A percentile compares a stretch with the other conserved stretches of the same genome.
phyloP scores from a whole-genome alignment of 1,140 invertebrate genomes.

The Cyclargus thomasi region DNA sequence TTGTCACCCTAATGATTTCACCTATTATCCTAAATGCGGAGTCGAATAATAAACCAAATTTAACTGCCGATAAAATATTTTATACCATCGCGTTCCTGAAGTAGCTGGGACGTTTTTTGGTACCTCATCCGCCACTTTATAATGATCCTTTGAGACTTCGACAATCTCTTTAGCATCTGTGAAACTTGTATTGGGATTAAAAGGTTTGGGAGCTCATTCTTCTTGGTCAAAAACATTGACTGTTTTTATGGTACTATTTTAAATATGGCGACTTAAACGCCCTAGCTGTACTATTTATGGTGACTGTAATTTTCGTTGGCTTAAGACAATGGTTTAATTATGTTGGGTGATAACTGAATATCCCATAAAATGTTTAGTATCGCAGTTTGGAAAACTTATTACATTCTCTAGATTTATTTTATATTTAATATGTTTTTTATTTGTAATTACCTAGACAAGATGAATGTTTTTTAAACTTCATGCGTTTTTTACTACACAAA shows the following conservation, averaged over 20 bases:
- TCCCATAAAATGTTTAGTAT: constrained; percentile 46
- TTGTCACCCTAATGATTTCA: constrained; percentile 56
- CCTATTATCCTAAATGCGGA: constrained; percentile 64
- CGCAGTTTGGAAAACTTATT: constrained; percentile 16
- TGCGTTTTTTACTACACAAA: not conserved
- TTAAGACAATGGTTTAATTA: constrained; percentile 70
- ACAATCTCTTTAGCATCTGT: constrained; percentile 9
- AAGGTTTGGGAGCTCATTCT: constrained; percentile 33
- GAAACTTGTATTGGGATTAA: constrained; percentile 11
- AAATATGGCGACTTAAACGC: constrained; percentile 63
- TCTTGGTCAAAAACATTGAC: constrained; percentile 42
- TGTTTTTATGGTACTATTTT: constrained; percentile 66
- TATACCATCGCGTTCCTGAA: constrained; percentile 48
- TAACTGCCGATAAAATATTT: constrained; percentile 71
- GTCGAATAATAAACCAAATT: constrained; percentile 59
- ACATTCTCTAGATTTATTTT: constrained; percentile 7
- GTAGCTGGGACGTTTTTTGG: constrained; percentile 59
- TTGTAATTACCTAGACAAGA: not conserved
- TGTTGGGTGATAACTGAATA: constrained; percentile 57
- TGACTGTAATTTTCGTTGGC: constrained; percentile 52
- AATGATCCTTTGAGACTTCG: constrained; percentile 30
- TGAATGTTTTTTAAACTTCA: not conserved
- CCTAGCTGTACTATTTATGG: constrained; percentile 57
- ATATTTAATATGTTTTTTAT: constrained; percentile 4
- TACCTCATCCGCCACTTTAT: constrained; percentile 35